Evolutionary conservation across 2,113 vertebrate genomes (phyloP), one percentile per base, ranked within the genome.

Genomic region (Aegotheles bennettii): DNA sequence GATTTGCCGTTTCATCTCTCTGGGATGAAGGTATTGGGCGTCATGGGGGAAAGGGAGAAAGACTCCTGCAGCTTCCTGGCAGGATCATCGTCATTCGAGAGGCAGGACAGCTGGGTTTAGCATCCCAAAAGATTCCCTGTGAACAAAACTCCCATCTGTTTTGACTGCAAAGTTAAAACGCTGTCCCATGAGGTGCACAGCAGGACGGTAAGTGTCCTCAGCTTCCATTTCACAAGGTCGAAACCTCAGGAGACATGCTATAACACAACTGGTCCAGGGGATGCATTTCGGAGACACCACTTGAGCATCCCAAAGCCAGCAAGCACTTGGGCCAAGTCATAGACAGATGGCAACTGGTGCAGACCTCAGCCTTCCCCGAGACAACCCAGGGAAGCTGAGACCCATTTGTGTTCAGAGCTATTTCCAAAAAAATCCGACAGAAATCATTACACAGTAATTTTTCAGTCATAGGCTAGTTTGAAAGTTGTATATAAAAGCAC

Each of bases 161-260:
- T 87, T 38, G 33, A 38, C 4, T 2, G 59, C 73, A 18, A 83
- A 84, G 13, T 53, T 78, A 75, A 77, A 83, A 76, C 1, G 0
- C 9, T 1, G 1, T 59, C n/a, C 16, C 2, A 0, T 0, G 0
- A 90, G 20, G 23, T 40, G 19, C 4, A 21, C 10, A 23, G 82
- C 0, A 0, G 33, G 21, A 31, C 3, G 13, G 10, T 38, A 73
- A 76, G 6, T 20, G 38, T 70, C 35, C 68, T 90, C 56, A 64
- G 3, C 16, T 77, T 75, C 68, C 31, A 26, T 60, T 71, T 77
- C 10, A 43, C 17, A 6, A 33, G 24, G 25, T 29, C 35, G 64
- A 81, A 84, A 84, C 9, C 68, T 67, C 59, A 53, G 35, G 54
- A 76, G 24, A 69, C 0, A 10, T 48, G 11, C 25, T 69, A 33